phyloP scores from a whole-genome alignment of 1,140 invertebrate genomes.

The Aphelinus certus region DNA sequence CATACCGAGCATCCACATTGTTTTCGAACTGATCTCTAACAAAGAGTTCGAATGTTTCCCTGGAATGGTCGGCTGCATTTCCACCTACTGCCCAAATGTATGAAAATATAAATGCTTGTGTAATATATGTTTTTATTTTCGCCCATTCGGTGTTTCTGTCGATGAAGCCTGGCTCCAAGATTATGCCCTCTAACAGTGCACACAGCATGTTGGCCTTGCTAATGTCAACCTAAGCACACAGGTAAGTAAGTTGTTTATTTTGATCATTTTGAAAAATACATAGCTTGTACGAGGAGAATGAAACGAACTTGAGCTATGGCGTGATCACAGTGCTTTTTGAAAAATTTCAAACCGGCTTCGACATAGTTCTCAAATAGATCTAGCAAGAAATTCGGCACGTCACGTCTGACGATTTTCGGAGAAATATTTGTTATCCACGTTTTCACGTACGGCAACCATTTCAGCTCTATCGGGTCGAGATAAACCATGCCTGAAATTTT shows the following conservation, averaged over 20 bases:
- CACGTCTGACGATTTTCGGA: constrained; percentile 66
- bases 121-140: constrained; percentile 72
- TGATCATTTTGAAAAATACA: background rate
- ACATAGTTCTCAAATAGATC: constrained; percentile 73
- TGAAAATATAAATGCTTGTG: constrained; percentile 78
- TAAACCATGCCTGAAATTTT: constrained; percentile 83
- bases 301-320: constrained; percentile 71
- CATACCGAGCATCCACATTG: constrained; percentile 70
- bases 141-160: constrained; percentile 67
- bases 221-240: constrained; percentile 74
- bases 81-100: constrained; percentile 86
- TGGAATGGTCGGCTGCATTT: constrained; percentile 77
- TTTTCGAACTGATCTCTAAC: constrained; percentile 76
- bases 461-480: constrained; percentile 82
- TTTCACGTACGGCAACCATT: constrained; percentile 82
- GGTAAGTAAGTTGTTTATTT: no score
- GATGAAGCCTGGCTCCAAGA: constrained; percentile 64
- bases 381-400: constrained; percentile 68
- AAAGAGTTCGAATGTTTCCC: constrained; percentile 76
- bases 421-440: constrained; percentile 78
- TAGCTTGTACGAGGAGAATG: background rate
- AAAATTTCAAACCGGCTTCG: constrained; percentile 72
- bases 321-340: constrained; percentile 72
- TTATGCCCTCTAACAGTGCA: constrained; percentile 74
- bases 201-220: constrained; percentile 82